Evolutionary conservation across 2,797 vertebrate species (phyloP), one percentile per base, ranked within the genome.

Genomic region (Acanthopagrus latus): DNA sequence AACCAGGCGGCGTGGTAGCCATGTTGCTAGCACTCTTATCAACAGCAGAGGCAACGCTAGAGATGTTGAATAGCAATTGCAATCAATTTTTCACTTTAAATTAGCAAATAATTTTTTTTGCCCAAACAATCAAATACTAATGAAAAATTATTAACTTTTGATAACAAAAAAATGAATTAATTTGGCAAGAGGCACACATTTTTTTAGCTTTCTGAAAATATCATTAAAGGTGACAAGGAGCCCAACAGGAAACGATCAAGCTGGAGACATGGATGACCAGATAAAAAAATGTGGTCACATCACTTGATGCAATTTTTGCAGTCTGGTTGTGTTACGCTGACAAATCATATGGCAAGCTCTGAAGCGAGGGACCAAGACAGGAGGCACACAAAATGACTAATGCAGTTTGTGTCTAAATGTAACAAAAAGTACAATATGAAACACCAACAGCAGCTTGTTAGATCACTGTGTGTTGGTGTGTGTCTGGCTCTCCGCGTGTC

Each of bases 311-410:
- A 41, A 5, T 48, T 46, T 20, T 50, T 50, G 9, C 47, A 59
- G 59, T 33, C 5, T 38, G 21, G 21, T 43, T 38, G 43, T 25
- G 13, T 57, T 23, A 3, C 51, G 14, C 5, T 38, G 46, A 54
- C 18, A 59, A 33, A 51, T 25, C 13, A 4, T 18, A 50, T 25
- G 59, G 65, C 0, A 1, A 59, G 47, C 33, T 64, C 25, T 52
- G 95, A 90, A 16, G 75, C 88, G 66, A 59, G n/a, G 2, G 62
- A 51, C 4, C 5, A 55, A 46, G 43, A 51, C 63, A 73, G 50
- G 58, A 70, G 21, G 67, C 29, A 38, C 27, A 23, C n/a, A 14
- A 63, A 60, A 56, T 52, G 46, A 75, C 64, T 46, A 66, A 75
- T 75, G 58, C 50, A 59, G 50, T 48, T 66, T 72, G 29, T 67